A percentile compares a stretch with the other conserved stretches of the same genome.
phyloP scores from a whole-genome alignment of 2,797 vertebrate species.

The Enteromius mattozi region DNA sequence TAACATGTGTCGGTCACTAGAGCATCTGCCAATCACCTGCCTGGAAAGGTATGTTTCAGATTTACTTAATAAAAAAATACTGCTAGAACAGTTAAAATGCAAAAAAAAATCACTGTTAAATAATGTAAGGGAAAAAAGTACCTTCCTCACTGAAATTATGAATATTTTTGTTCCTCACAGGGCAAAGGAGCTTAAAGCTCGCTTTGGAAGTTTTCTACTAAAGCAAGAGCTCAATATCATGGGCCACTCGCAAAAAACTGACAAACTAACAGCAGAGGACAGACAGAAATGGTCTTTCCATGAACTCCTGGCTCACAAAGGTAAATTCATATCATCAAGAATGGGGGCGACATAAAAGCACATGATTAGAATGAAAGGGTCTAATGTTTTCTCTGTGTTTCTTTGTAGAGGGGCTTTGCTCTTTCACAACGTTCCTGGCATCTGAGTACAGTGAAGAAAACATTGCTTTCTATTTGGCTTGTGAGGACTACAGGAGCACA shows the following conservation, averaged over 20 bases:
- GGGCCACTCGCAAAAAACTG: conserved; percentile 68
- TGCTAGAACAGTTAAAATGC: background rate
- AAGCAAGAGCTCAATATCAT: conserved; percentile 79
- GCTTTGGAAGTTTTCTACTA: conserved; percentile 87
- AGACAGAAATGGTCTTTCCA: conserved; percentile 89
- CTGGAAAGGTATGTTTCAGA: conserved; percentile 85
- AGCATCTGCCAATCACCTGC: conserved; percentile 82
- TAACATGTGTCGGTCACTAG: conserved; percentile 87
- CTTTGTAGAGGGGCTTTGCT: conserved; percentile 86
- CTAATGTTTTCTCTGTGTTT: conserved; percentile 21
- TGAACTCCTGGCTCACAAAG: conserved; percentile 88
- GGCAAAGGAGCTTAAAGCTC: conserved; percentile 90
- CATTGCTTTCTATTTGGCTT: conserved; percentile 94
- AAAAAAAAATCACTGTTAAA: no score
- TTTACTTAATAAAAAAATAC: background rate
- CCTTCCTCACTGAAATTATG: background rate
- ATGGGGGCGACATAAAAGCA: background rate
- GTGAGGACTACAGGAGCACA: conserved; percentile 89
- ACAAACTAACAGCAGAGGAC: conserved; percentile 80
- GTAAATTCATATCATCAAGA: conserved; percentile 77
- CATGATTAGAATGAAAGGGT: background rate
- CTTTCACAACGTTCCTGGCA: conserved; percentile 91
- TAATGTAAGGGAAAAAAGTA: no score
- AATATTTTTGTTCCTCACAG: conserved; percentile 69
- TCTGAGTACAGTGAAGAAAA: conserved; percentile 98